Conservation (phyloP, 2,113 vertebrate species). For the Tricholaema leucomelas region DNA sequence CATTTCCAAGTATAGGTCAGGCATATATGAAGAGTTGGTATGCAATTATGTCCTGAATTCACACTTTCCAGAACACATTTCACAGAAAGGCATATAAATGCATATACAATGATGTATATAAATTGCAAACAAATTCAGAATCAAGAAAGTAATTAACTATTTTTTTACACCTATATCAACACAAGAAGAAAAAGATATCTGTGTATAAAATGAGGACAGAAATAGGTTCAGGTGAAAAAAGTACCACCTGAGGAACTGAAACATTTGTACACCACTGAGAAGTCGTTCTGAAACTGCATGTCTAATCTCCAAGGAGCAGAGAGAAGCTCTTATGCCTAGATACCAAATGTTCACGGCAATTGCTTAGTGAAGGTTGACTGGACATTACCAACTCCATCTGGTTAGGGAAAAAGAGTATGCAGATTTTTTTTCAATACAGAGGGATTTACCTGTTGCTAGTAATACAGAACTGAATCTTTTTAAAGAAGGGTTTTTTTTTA, state of each 20-base stretch:
- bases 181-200: neutral
- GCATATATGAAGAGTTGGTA: neutral
- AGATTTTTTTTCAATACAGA: neutral
- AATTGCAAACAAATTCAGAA: neutral
- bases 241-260: neutral
- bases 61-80: neutral
- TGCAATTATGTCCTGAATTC: neutral
- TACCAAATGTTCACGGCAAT: neutral
- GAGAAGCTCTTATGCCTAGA: neutral
- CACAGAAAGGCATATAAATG: neutral
- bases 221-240: neutral
- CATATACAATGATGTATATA: neutral
- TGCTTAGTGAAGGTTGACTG: conserved; percentile 5
- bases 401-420: neutral
- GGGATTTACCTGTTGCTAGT: neutral
- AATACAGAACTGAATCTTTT: neutral
- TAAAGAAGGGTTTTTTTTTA: neutral
- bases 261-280: neutral
- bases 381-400: neutral
- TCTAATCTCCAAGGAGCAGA: neutral
- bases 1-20: neutral
- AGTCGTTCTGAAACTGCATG: neutral
- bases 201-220: neutral
- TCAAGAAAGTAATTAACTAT: neutral
- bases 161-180: neutral